Conservation (phyloP, 2,888 invertebrate genomes). For the Ichneumoninae sp. region DNA sequence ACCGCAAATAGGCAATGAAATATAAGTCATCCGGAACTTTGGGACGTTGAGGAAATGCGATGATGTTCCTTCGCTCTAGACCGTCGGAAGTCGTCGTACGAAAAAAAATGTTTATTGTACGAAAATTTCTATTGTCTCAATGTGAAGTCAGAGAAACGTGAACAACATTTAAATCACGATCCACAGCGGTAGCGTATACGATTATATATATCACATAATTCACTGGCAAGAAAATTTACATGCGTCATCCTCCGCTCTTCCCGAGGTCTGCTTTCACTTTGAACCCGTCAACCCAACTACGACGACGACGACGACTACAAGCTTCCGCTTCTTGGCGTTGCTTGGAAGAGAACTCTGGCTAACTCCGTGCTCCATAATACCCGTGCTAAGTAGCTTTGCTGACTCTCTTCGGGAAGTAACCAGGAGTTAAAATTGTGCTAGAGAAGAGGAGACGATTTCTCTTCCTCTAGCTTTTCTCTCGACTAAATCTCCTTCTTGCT, state of each 20-base stretch:
- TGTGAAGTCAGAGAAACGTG: background rate
- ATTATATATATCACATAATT: constrained; percentile 58
- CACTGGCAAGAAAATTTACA: constrained; percentile 56
- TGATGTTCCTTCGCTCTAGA: background rate
- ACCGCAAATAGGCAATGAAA: constrained; percentile 67
- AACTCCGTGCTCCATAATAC: constrained; percentile 66
- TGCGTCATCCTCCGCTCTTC: constrained; percentile 55
- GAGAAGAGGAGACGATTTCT: constrained; percentile 52
- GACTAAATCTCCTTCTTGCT: constrained; percentile 54
- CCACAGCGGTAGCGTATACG: constrained; percentile 5
- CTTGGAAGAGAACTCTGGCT: constrained; percentile 53
- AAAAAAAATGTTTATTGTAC: background rate
- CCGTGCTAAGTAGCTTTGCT: constrained; percentile 66
- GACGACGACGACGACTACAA: constrained; percentile 55
- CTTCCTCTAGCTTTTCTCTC: constrained; percentile 58
- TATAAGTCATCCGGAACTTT: constrained; percentile 63
- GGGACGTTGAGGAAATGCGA: background rate
- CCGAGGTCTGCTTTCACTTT: constrained; percentile 52
- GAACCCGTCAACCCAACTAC: constrained; percentile 59
- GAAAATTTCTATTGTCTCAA: background rate
- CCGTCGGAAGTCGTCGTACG: background rate
- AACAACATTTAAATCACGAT: constrained; percentile 39
- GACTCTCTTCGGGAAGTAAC: constrained; percentile 58
- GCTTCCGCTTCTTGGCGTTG: constrained; percentile 62
- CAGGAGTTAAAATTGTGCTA: constrained; percentile 59